Base-by-base conservation (phyloP, 2,888 invertebrate genomes). In the Agrochola lychnidis region DNA sequence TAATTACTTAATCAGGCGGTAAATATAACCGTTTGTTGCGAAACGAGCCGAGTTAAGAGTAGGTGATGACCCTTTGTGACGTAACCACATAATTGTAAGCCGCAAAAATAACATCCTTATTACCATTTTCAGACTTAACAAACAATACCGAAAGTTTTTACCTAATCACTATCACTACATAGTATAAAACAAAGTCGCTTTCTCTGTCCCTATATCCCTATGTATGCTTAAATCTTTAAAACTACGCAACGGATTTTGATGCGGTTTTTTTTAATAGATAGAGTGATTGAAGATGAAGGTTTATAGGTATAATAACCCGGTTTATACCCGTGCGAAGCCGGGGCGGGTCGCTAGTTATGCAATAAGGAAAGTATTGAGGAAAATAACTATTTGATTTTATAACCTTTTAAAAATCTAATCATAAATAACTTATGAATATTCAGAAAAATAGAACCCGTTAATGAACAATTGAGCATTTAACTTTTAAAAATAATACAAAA, bases 11-110 rank as follows among this genome's bases (percentile, higher is more conserved):
- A 79, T 84, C 80, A 68, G 71, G 30, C 36, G 42, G 72, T 48
- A 70, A 79, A 76, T 79, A 42, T 72, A 70, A 78, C 57, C 73
- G 77, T 79, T 71, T 71, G 68, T 86, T 83, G 68, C 76, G 71
- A 83, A 84, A 88, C 64, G 48, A 56, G 10, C n/a, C 62, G 53
- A 74, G 75, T 79, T 82, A 73, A 69, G 67, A 79, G 74, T 83
- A 86, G 83, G 82, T 73, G 85, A 83, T 88, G 88, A 84, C 84
- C 87, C 86, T 87, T 86, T 83, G 69, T 86, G 84, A 67, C 22
- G 71, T 74, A 88, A 88, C 76, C 22, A 48, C 40, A 48, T 51
- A 75, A 64, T 79, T 80, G 79, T 80, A 59, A 84, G 48, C 69
- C 64, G 76, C 83, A 85, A 85, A 85, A 81, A 82, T 77, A 77